Percentiles rank a stretch among this genome's conserved stretches.
These are phyloP conservation scores for Cephalopholis sonnerati DNA, from an alignment of 2,113 vertebrate species.

Conservation along the genomic window DNA sequence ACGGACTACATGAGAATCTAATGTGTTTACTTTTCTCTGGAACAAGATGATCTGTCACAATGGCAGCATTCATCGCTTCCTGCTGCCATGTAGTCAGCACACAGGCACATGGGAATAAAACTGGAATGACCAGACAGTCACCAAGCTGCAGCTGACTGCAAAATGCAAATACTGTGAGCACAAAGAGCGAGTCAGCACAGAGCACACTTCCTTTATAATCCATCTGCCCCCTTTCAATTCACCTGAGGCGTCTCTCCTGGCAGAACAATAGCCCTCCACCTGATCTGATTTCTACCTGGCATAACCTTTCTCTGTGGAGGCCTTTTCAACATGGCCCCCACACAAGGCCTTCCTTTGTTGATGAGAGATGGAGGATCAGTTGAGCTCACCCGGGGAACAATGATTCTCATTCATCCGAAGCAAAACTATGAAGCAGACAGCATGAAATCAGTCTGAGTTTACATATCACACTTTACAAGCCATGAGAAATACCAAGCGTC, in stretches of 20 bases:
- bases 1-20: background rate
- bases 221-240: conserved; percentile 50
- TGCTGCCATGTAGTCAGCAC: conserved; percentile 34
- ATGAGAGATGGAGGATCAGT: conserved; percentile 52
- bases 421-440: conserved; percentile 26
- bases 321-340: conserved; percentile 20
- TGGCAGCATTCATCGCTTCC: conserved; percentile 41
- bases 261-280: conserved; percentile 53
- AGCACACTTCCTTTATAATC: conserved; percentile 71
- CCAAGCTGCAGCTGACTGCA: conserved; percentile 37
- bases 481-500: conserved; percentile 24
- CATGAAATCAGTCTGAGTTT: conserved; percentile 45
- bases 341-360: conserved; percentile 67
- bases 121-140: conserved; percentile 54
- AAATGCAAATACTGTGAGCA: conserved; percentile 57
- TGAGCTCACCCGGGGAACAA: conserved; percentile 61
- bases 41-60: conserved; percentile 34
- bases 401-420: conserved; percentile 59
- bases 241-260: conserved; percentile 53
- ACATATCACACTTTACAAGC: conserved; percentile 26
- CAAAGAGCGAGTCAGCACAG: conserved; percentile 64
- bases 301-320: conserved; percentile 32
- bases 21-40: conserved; percentile 34
- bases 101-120: conserved; percentile 53
- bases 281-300: conserved; percentile 61